These are phyloP conservation scores for Zeugodacus cucurbitae DNA, from an alignment of 1,140 invertebrate genomes.

Conservation along the genomic window DNA sequence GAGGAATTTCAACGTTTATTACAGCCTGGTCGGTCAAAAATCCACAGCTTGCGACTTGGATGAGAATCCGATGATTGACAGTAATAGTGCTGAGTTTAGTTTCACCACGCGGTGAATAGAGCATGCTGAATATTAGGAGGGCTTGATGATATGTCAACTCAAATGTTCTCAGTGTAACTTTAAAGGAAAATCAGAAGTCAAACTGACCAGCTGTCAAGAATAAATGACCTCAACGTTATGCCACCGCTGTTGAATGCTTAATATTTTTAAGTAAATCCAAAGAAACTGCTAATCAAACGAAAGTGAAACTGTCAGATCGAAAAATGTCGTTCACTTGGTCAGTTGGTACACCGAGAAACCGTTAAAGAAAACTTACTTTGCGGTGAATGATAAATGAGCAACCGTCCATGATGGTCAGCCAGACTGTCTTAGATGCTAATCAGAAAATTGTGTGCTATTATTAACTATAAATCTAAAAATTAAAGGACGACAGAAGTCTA, in stretches of 20 bases:
- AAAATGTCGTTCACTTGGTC: background rate
- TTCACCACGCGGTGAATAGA: too few relatives aligned
- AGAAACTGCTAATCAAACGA: background rate
- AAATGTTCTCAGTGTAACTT: background rate
- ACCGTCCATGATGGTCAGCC: background rate
- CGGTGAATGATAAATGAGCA: conserved; percentile 24
- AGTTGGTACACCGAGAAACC: background rate
- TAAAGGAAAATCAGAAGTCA: background rate
- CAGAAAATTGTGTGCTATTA: background rate
- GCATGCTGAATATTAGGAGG: too few relatives aligned
- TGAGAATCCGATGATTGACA: too few relatives aligned
- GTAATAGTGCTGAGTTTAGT: too few relatives aligned
- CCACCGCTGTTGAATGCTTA: background rate
- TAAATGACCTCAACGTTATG: background rate
- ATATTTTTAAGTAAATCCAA: background rate
- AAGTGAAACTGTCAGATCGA: background rate
- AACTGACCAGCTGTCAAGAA: background rate
- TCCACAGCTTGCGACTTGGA: too few relatives aligned
- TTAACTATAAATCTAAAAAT: background rate
- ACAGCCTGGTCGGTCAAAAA: too few relatives aligned
- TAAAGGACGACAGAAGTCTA: background rate
- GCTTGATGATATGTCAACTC: too few relatives aligned
- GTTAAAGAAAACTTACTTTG: background rate
- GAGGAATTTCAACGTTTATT: too few relatives aligned
- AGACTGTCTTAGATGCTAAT: background rate